Percentiles rank a stretch among this genome's conserved stretches.
Conservation (phyloP, 2,888 invertebrate species). For the Perithous albicinctus region DNA sequence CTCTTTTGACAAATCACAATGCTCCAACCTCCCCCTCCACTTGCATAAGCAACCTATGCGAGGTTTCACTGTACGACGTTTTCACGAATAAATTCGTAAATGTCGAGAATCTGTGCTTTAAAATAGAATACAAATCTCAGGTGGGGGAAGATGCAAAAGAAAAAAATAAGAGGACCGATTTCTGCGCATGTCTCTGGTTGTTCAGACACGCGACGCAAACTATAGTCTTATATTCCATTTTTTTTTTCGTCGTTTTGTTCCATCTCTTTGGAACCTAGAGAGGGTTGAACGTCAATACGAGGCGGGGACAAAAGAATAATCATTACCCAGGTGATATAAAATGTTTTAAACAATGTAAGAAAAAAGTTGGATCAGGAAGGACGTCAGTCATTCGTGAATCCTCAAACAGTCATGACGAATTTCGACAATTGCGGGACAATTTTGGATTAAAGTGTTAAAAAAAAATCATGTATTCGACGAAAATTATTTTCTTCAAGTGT, state of each 20-base stretch:
- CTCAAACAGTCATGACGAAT: background rate
- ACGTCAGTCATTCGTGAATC: background rate
- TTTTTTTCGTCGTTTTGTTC: background rate
- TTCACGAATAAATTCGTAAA: background rate
- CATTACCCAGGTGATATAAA: background rate
- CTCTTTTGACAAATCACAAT: background rate
- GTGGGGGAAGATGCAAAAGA: no score
- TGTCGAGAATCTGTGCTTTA: background rate
- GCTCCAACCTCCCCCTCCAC: background rate
- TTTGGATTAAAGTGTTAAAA: background rate
- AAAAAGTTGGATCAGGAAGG: background rate
- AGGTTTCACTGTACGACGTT: background rate
- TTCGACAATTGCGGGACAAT: background rate
- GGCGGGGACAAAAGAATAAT: background rate
- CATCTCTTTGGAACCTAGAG: background rate
- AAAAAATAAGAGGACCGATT: background rate
- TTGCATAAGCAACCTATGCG: background rate
- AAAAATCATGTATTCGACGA: slow-evolving; percentile 13
- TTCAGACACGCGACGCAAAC: background rate
- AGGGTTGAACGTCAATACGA: background rate
- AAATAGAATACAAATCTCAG: background rate
- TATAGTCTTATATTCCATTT: background rate
- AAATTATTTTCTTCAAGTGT: slow-evolving; percentile 25
- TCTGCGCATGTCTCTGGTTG: slow-evolving; percentile 3
- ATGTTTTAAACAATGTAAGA: background rate